Conservation (phyloP, 2,888 invertebrate species). For the Quadriops clusia region DNA sequence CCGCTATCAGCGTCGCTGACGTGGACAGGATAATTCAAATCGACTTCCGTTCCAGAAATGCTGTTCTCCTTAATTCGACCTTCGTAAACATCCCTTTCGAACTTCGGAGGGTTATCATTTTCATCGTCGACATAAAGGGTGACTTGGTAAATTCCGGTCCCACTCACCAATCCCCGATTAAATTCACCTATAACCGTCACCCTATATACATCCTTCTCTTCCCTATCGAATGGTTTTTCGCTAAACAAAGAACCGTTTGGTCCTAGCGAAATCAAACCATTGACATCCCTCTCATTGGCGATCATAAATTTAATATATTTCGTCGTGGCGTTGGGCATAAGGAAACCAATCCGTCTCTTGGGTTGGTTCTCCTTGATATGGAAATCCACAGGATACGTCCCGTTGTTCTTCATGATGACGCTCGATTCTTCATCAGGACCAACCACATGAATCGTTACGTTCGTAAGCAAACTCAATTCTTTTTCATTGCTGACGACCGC, state of each 20-base stretch:
- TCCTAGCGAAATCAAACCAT: constrained; percentile 66
- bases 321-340: constrained; percentile 42
- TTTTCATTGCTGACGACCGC: constrained; percentile 59
- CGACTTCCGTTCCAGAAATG: constrained; percentile 53
- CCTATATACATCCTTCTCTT: constrained; percentile 57
- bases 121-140: constrained; percentile 72
- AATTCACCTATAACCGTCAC: constrained; percentile 73
- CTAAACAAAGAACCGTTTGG: constrained; percentile 71
- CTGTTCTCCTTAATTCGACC: constrained; percentile 72
- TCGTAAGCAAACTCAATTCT: constrained; percentile 62
- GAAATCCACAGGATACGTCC: constrained; percentile 59
- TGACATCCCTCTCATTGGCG: constrained; percentile 72
- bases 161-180: constrained; percentile 54
- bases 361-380: constrained; percentile 65
- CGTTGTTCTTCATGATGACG: constrained; percentile 54
- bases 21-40: constrained; percentile 53
- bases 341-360: constrained; percentile 60
- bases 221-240: constrained; percentile 63
- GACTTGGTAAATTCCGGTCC: constrained; percentile 68
- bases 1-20: constrained; percentile 63
- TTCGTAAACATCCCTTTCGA: constrained; percentile 58
- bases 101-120: constrained; percentile 77
- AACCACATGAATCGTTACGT: constrained; percentile 74
- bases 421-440: constrained; percentile 61
- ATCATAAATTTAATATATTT: constrained; percentile 54